These are phyloP conservation scores for Drosophila borealis DNA, from an alignment of 2,888 invertebrate genomes.

Conservation along the genomic window DNA sequence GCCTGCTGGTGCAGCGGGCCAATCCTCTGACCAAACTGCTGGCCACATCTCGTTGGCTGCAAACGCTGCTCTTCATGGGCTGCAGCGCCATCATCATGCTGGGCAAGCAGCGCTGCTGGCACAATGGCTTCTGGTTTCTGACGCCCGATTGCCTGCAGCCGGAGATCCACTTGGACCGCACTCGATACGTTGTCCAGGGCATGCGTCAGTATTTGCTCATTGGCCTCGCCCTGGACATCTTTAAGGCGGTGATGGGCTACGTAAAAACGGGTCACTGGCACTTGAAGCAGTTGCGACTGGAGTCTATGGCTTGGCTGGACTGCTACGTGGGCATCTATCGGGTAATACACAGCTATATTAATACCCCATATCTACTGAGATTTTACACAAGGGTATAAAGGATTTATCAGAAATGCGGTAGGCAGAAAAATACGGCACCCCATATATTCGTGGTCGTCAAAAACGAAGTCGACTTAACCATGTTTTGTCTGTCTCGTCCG, in stretches of 20 bases:
- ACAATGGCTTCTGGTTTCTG: slow-evolving; percentile 76
- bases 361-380: no score
- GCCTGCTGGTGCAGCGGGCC: slow-evolving; percentile 55
- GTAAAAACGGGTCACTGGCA: slow-evolving; percentile 31
- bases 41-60: slow-evolving; percentile 49
- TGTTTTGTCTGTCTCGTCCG: no score
- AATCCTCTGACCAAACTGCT: slow-evolving; percentile 55
- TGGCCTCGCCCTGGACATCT: slow-evolving; percentile 71
- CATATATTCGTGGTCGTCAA: no score
- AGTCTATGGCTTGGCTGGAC: slow-evolving; percentile 66
- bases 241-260: slow-evolving; percentile 58
- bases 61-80: slow-evolving; percentile 77
- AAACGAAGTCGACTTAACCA: no score
- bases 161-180: slow-evolving; percentile 12
- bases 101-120: slow-evolving; percentile 45
- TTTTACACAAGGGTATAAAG: no score
- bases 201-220: slow-evolving; percentile 67
- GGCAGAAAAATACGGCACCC: no score
- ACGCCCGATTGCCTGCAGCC: slow-evolving; percentile 32
- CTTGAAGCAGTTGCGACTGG: slow-evolving; percentile 43
- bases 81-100: slow-evolving; percentile 74
- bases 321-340: slow-evolving; percentile 78
- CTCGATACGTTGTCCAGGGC: slow-evolving; percentile 54
- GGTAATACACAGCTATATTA: slow-evolving; percentile 50
- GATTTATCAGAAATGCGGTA: no score